Conservation (phyloP, 2,888 invertebrate species). For the Drosophila paramelanica region DNA sequence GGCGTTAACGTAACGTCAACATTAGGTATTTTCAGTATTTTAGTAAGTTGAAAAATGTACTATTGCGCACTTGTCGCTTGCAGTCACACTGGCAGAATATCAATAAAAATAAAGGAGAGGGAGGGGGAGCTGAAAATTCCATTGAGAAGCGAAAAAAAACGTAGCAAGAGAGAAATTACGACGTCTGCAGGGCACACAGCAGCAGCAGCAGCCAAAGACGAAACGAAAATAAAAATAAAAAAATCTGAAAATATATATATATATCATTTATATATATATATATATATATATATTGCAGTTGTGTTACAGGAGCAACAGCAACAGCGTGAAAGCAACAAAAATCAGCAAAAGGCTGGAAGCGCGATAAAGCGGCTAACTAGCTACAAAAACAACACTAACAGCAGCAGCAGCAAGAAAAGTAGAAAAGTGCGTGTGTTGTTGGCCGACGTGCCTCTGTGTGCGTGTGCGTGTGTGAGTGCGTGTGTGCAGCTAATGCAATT, state of each 20-base stretch:
- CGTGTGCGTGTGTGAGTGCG: conserved; percentile 21
- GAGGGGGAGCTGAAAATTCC: conserved; percentile 68
- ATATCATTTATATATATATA: conserved; percentile 36
- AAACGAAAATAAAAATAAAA: conserved; percentile 55
- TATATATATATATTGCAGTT: conserved; percentile 52
- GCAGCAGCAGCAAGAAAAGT: conserved; percentile 17
- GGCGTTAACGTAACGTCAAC: background rate
- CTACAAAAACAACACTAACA: conserved; percentile 31
- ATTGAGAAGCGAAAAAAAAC: conserved; percentile 66
- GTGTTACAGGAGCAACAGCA: conserved; percentile 49
- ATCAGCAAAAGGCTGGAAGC: conserved; percentile 43
- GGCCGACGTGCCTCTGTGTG: conserved; percentile 39
- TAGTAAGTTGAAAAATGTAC: conserved; percentile 1
- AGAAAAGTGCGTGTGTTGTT: conserved; percentile 56
- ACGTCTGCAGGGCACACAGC: conserved; percentile 57
- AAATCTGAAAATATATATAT: conserved; percentile 46
- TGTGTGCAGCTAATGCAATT: conserved; percentile 22
- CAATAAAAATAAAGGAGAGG: conserved; percentile 61
- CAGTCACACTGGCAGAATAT: conserved; percentile 56
- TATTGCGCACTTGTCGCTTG: background rate
- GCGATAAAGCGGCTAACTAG: conserved; percentile 63
- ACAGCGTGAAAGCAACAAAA: conserved; percentile 36
- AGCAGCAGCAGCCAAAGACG: conserved; percentile 50
- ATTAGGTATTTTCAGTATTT: conserved; percentile 29
- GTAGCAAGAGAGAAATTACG: conserved; percentile 76